Conservation (phyloP, 2,797 vertebrate species). For the Monodelphis domestica region DNA sequence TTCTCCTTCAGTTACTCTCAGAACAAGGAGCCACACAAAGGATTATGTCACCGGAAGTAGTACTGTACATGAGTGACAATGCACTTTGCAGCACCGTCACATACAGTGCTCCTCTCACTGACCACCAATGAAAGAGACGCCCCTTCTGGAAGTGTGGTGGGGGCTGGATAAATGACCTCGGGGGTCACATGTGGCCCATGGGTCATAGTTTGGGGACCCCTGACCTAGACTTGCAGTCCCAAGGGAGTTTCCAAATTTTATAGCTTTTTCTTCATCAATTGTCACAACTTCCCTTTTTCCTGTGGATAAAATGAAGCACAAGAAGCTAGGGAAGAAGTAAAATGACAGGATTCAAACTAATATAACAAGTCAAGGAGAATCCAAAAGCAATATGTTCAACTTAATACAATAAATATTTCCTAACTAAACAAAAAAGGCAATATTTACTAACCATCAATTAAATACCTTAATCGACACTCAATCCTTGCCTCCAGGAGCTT, state of each 20-base stretch:
- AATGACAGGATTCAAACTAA: not conserved
- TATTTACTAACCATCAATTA: not conserved
- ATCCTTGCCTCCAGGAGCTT: not conserved
- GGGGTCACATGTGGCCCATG: no score
- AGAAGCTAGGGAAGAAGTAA: slow-evolving; percentile 35
- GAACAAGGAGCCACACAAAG: no score
- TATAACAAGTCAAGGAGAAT: slow-evolving; percentile 12
- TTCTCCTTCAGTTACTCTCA: no score
- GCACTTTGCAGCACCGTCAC: no score
- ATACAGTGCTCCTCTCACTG: no score
- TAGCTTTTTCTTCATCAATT: slow-evolving; percentile 7
- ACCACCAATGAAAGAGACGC: no score
- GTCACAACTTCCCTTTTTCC: slow-evolving; percentile 17
- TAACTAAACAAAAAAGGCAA: slow-evolving; percentile 5
- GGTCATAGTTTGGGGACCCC: no score
- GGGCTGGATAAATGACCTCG: no score
- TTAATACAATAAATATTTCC: not conserved
- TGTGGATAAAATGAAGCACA: slow-evolving; percentile 8
- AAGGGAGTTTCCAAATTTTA: slow-evolving; percentile 1
- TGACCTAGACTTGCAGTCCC: not conserved
- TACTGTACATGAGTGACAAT: no score
- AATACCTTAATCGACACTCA: not conserved
- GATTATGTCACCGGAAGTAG: no score
- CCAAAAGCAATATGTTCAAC: not conserved
- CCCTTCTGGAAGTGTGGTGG: no score